Percentiles rank a stretch among this genome's conserved stretches.
Evolutionary conservation across 1,140 invertebrate genomes (phyloP).

Genomic region (Drosophila busckii): DNA sequence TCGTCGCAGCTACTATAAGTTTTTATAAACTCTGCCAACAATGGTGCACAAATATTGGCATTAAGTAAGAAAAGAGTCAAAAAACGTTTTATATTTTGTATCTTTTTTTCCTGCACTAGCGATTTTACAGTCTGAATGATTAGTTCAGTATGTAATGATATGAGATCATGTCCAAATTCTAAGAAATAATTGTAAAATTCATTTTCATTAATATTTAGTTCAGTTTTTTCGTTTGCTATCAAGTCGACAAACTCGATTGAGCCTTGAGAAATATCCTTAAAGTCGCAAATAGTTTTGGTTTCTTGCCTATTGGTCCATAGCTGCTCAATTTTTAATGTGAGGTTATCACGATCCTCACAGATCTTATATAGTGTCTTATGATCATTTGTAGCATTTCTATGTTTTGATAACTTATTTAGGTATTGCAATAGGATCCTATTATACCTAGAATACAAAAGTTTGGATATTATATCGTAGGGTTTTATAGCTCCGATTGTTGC

Average conservation of each 20-base stretch:
- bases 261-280: conserved; percentile 9
- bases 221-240: background rate
- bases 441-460: conserved; percentile 37
- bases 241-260: too few relatives aligned
- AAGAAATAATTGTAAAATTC: conserved; percentile 28
- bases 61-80: conserved; percentile 34
- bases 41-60: conserved; percentile 17
- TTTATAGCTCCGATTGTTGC: conserved; percentile 51
- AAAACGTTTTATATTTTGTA: conserved; percentile 35
- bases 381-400: conserved; percentile 1
- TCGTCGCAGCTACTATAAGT: conserved; percentile 2
- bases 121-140: conserved; percentile 16
- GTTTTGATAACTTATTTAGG: conserved; percentile 25
- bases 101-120: conserved; percentile 9
- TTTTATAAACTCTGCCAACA: conserved; percentile 23
- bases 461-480: conserved; percentile 48
- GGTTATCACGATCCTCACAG: conserved; percentile 30
- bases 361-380: conserved; percentile 27
- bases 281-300: background rate
- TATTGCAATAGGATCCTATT: conserved; percentile 40
- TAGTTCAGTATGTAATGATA: background rate
- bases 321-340: conserved; percentile 8
- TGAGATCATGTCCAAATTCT: conserved; percentile 22
- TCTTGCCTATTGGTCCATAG: conserved; percentile 1
- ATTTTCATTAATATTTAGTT: conserved; percentile 17